Conservation (phyloP, 2,113 vertebrate genomes). For the Alligator mississippiensis region DNA sequence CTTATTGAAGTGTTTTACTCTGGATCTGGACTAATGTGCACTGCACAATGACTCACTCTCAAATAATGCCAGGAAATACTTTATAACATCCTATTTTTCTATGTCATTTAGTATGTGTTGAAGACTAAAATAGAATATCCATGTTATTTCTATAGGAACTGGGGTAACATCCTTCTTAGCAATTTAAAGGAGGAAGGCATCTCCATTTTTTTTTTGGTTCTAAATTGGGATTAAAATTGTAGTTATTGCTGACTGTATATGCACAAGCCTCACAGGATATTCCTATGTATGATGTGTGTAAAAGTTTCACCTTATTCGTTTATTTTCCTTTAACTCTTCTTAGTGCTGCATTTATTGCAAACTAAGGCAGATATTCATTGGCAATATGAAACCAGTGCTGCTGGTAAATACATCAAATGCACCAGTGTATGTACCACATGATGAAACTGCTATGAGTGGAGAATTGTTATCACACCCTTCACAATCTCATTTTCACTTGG, state of each 20-base stretch:
- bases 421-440: neutral
- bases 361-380: neutral
- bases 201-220: slow-evolving; percentile 29
- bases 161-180: slow-evolving; percentile 52
- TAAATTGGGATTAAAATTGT: slow-evolving; percentile 20
- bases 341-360: neutral
- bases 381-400: slow-evolving; percentile 19
- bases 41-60: neutral
- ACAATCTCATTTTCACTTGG: slow-evolving; percentile 68
- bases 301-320: neutral
- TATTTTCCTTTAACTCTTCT: neutral
- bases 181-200: slow-evolving; percentile 15
- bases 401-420: slow-evolving; percentile 7
- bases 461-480: slow-evolving; percentile 57
- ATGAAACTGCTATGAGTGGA: slow-evolving; percentile 32
- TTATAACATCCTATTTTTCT: neutral
- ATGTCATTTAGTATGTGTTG: neutral
- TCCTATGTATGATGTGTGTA: neutral
- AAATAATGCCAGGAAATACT: slow-evolving; percentile 52
- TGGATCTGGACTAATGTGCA: neutral
- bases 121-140: slow-evolving; percentile 55
- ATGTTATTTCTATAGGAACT: slow-evolving; percentile 49
- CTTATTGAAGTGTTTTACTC: slow-evolving; percentile 27
- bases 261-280: neutral
- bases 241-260: neutral